Evolutionary conservation across 2,113 vertebrate genomes (phyloP), one percentile per base, ranked within the genome.

Genomic region (Dolichotis patagonum): DNA sequence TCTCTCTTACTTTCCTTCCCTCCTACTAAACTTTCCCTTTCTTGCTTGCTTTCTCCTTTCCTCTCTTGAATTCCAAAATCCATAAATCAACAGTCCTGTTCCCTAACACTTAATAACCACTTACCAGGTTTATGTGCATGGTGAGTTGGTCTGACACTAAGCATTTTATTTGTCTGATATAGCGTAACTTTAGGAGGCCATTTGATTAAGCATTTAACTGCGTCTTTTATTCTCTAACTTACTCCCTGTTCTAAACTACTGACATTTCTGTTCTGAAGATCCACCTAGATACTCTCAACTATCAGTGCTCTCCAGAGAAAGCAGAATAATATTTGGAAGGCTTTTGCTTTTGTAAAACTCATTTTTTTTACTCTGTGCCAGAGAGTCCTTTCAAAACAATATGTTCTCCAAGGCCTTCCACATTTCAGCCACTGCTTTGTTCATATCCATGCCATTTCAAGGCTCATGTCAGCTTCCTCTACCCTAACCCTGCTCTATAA

Each of bases 401-500:
- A 17, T 43, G 30, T 4, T 22, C 12, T 38, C 56, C 10, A 30
- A 56, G 2, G 24, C 52, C 11, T 43, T 30, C 80, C 3, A 20
- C 19, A 32, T 67, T 73, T 26, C 49, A 41, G 52, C 22, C 22
- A 16, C 52, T 73, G 26, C 17, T 85, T 6, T 65, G 38, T 4
- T n/a, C 20, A 24, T 60, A 12, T 20, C n/a, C 38, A 28, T 35
- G 30, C 14, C n/a, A 58, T 28, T 67, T 43, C 24, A 35, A 5
- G n/a, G 4, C 2, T 14, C 49, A 63, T 13, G 1, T 24, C 6
- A 52, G 8, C 6, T 16, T 30, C 3, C 14, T 17, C 30, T 3
- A 0, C 17, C 19, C 3, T 13, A 3, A 0, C 11, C 4, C 28
- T 30, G 2, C 26, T 49, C 46, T 38, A 8, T 26, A 30, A 54